Evolutionary conservation across 2,888 invertebrate species (phyloP).

Genomic region (Pseudanteris insignis): DNA sequence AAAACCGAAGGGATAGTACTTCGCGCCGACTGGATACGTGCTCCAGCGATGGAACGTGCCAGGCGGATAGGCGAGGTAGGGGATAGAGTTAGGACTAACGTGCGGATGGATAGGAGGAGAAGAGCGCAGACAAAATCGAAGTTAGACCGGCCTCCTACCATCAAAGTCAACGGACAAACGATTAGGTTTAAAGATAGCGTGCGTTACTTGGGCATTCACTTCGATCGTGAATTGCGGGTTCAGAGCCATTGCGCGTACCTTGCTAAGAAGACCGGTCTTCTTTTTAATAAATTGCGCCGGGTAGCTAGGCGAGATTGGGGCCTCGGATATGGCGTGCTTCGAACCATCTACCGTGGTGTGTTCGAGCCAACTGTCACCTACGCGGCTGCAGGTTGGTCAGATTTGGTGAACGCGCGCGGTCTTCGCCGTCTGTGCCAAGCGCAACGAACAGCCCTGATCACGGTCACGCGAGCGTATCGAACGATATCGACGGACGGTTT

Average conservation of each 20-base stretch:
- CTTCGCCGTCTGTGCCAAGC: neutral
- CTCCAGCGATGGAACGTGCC: neutral
- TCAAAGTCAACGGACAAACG: constrained; percentile 3
- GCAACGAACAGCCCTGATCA: neutral
- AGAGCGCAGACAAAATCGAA: neutral
- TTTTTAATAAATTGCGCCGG: constrained; percentile 4
- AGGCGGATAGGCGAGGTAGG: neutral
- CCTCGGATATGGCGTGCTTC: constrained; percentile 1
- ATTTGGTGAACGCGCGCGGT: neutral
- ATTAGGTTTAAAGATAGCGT: constrained; percentile 10
- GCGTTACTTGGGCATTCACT: constrained; percentile 2
- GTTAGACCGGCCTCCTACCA: constrained; percentile 1
- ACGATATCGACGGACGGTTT: neutral
- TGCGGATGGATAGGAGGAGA: neutral
- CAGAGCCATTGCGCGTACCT: neutral
- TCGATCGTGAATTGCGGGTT: neutral
- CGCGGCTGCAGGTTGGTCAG: neutral
- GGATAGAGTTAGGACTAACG: neutral
- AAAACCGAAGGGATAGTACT: constrained; percentile 14
- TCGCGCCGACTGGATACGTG: neutral
- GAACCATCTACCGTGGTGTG: neutral
- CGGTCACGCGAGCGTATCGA: neutral
- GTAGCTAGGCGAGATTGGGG: constrained; percentile 15
- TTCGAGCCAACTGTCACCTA: neutral
- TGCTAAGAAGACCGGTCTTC: neutral